Evolutionary conservation across 2,888 invertebrate genomes (phyloP).

Genomic region (Aleiodes testaceus): DNA sequence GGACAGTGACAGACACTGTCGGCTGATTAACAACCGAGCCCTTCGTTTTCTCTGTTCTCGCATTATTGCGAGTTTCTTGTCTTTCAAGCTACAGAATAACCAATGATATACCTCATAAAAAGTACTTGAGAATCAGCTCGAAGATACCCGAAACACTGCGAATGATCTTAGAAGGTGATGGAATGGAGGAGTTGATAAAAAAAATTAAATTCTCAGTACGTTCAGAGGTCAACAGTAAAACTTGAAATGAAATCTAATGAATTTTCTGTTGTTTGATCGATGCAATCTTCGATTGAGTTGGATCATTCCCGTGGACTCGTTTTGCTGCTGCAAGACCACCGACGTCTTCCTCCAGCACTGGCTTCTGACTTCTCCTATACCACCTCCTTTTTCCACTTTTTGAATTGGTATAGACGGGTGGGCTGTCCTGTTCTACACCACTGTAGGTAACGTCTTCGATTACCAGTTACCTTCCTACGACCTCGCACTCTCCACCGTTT

Average conservation of each 20-base stretch:
- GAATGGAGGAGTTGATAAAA: slow-evolving; percentile 14
- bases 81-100: slow-evolving; percentile 1
- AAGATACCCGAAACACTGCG: slow-evolving; percentile 56
- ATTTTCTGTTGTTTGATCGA: slow-evolving; percentile 12
- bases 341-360: slow-evolving; percentile 43
- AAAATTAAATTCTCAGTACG: slow-evolving; percentile 36
- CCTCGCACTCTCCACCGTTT: slow-evolving; percentile 16
- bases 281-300: slow-evolving; percentile 9
- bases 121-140: slow-evolving; percentile 35
- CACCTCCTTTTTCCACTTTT: slow-evolving; percentile 30
- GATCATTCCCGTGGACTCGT: slow-evolving; percentile 3
- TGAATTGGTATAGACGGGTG: background rate
- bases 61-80: slow-evolving; percentile 22
- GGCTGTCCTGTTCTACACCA: slow-evolving; percentile 5
- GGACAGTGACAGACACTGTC: slow-evolving; percentile 30
- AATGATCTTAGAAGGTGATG: slow-evolving; percentile 52
- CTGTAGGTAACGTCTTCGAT: background rate
- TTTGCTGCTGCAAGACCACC: slow-evolving; percentile 43
- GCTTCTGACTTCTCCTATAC: background rate
- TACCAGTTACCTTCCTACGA: slow-evolving; percentile 35
- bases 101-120: background rate
- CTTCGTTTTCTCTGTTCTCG: slow-evolving; percentile 31
- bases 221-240: background rate
- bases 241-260: slow-evolving; percentile 10
- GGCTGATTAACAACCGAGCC: slow-evolving; percentile 34